Evolutionary conservation across 1,140 invertebrate species (phyloP).

Genomic region (Drosophila biarmipes): DNA sequence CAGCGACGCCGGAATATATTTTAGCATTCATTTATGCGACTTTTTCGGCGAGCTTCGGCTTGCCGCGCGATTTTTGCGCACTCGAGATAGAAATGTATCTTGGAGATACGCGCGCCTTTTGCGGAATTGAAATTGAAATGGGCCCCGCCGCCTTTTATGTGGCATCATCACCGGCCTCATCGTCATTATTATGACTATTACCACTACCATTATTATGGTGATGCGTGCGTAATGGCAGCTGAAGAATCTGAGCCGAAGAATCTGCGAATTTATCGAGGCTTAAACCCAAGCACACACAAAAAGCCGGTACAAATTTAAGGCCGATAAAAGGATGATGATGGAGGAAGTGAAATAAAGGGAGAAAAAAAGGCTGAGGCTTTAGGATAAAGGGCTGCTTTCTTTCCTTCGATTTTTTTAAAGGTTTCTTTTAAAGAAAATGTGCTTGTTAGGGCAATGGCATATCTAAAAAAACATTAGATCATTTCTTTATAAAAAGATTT

Average conservation of each 20-base stretch:
- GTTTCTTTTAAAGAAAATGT: too few relatives aligned
- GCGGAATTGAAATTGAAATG: slow-evolving; percentile 78
- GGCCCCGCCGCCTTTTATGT: slow-evolving; percentile 63
- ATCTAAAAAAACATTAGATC: too few relatives aligned
- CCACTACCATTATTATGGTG: slow-evolving; percentile 44
- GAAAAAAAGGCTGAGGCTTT: background rate
- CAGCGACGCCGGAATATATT: slow-evolving; percentile 67
- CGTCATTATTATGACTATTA: slow-evolving; percentile 42
- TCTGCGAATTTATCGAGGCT: slow-evolving; percentile 55
- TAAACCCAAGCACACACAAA: slow-evolving; percentile 26
- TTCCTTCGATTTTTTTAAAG: too few relatives aligned
- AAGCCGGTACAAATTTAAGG: slow-evolving; percentile 43
- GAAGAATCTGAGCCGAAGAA: slow-evolving; percentile 41
- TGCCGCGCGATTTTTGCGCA: slow-evolving; percentile 70
- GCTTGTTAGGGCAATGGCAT: too few relatives aligned
- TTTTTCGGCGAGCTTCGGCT: slow-evolving; percentile 43
- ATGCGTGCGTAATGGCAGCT: slow-evolving; percentile 55
- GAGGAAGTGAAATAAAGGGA: slow-evolving; percentile 2
- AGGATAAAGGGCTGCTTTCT: background rate
- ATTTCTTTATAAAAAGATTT: too few relatives aligned
- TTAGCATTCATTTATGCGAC: slow-evolving; percentile 79
- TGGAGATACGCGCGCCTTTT: slow-evolving; percentile 73
- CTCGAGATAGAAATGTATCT: slow-evolving; percentile 75
- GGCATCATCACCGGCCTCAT: slow-evolving; percentile 64
- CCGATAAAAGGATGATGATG: slow-evolving; percentile 40